phyloP scores from a whole-genome alignment of 2,797 vertebrate genomes.

The Chelmon rostratus region DNA sequence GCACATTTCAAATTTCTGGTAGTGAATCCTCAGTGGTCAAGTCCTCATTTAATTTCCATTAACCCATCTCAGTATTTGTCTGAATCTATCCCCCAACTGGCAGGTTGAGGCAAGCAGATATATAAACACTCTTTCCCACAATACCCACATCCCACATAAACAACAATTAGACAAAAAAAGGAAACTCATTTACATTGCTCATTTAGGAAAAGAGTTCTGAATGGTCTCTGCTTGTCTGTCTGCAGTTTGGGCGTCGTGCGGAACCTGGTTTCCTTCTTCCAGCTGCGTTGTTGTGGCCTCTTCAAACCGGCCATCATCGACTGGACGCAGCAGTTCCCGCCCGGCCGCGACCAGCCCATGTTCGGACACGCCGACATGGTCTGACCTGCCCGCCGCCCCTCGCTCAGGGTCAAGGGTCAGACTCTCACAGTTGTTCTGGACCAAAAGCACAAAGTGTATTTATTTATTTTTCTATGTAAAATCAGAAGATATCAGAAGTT shows the following conservation, averaged over 20 bases:
- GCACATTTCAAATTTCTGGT: too few relatives aligned
- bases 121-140: background rate
- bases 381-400: slow-evolving; percentile 60
- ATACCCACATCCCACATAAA: background rate
- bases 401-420: slow-evolving; percentile 56
- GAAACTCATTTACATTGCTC: too few relatives aligned
- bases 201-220: too few relatives aligned
- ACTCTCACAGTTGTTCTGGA: slow-evolving; percentile 62
- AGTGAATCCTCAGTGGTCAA: too few relatives aligned
- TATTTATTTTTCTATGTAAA: slow-evolving; percentile 74
- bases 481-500: slow-evolving; percentile 25
- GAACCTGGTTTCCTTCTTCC: slow-evolving; percentile 95
- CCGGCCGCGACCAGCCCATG: slow-evolving; percentile 81
- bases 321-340: slow-evolving; percentile 92
- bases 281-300: slow-evolving; percentile 92
- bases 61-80: background rate
- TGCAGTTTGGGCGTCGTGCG: slow-evolving; percentile 89
- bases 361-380: slow-evolving; percentile 88
- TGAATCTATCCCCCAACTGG: background rate
- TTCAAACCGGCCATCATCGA: slow-evolving; percentile 89
- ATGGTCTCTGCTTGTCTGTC: background rate
- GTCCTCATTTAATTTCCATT: background rate
- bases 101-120: background rate
- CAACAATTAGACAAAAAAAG: too few relatives aligned
- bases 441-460: slow-evolving; percentile 78